Conservation (phyloP, 2,797 vertebrate species). For the Paramormyrops hopkinsi region DNA sequence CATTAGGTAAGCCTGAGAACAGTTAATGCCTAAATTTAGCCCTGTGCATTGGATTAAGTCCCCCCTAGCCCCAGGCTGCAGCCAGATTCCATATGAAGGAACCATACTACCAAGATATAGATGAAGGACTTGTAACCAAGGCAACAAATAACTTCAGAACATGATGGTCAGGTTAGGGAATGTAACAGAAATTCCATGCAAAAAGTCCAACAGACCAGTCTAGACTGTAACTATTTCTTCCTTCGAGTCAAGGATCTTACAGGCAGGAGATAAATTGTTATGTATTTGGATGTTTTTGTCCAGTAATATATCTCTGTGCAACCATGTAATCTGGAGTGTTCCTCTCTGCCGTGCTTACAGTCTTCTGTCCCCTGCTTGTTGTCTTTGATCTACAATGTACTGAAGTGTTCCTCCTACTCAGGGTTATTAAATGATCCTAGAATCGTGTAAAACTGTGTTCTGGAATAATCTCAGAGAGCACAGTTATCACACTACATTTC, state of each 20-base stretch:
- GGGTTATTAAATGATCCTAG: neutral
- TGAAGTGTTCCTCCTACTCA: neutral
- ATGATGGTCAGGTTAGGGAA: constrained; percentile 60
- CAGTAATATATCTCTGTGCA: neutral
- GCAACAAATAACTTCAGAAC: constrained; percentile 62
- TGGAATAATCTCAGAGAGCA: neutral
- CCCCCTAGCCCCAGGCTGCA: neutral
- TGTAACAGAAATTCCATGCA: constrained; percentile 43
- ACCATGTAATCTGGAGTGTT: neutral
- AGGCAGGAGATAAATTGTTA: neutral
- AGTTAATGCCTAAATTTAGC: neutral
- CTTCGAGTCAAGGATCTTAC: neutral
- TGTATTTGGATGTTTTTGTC: neutral
- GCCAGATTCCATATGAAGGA: constrained; percentile 34
- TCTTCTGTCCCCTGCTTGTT: neutral
- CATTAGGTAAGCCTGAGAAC: neutral
- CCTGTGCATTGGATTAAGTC: neutral
- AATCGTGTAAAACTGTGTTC: neutral
- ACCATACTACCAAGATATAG: constrained; percentile 49
- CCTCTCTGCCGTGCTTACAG: neutral
- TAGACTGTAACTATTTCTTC: neutral
- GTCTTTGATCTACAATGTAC: neutral
- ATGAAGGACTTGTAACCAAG: constrained; percentile 65
- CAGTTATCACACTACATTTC: neutral
- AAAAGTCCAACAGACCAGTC: constrained; percentile 23